phyloP scores from a whole-genome alignment of 2,113 vertebrate species.

The Actenoides hombroni region DNA sequence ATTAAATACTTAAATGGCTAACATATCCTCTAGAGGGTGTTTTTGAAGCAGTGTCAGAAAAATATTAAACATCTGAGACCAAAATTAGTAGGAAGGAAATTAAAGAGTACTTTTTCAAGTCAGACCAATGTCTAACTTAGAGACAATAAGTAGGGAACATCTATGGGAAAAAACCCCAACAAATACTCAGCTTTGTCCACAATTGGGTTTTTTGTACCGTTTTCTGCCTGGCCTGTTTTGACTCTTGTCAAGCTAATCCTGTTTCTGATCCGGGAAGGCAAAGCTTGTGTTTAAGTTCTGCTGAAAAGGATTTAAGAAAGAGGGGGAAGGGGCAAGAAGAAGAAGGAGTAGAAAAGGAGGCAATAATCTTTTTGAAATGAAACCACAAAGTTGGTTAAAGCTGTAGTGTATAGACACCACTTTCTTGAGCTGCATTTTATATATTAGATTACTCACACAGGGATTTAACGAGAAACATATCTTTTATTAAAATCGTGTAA shows the following conservation, averaged over 20 bases:
- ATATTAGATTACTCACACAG: not conserved
- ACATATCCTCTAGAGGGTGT: not conserved
- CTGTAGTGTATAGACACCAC: not conserved
- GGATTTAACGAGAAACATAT: slow-evolving; percentile 46
- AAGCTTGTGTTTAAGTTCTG: not conserved
- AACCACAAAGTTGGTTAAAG: not conserved
- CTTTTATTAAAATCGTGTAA: slow-evolving; percentile 57
- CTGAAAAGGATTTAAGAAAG: not conserved
- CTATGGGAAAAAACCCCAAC: fast-evolving
- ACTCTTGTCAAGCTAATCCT: not conserved
- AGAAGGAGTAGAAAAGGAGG: not conserved
- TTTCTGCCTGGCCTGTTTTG: not conserved
- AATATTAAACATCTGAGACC: not conserved
- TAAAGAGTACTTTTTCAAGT: not conserved
- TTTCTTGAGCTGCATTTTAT: not conserved
- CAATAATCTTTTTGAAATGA: not conserved
- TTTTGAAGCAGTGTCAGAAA: not conserved
- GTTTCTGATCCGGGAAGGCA: not conserved
- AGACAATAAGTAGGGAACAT: not conserved
- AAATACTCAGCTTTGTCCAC: not conserved
- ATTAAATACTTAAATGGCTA: not conserved
- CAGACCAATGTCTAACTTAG: not conserved
- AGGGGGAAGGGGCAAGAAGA: not conserved
- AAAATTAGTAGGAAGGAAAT: not conserved
- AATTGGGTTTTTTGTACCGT: fast-evolving